Conservation (phyloP, 2,888 invertebrate species). For the Lacanobia wlatinum region DNA sequence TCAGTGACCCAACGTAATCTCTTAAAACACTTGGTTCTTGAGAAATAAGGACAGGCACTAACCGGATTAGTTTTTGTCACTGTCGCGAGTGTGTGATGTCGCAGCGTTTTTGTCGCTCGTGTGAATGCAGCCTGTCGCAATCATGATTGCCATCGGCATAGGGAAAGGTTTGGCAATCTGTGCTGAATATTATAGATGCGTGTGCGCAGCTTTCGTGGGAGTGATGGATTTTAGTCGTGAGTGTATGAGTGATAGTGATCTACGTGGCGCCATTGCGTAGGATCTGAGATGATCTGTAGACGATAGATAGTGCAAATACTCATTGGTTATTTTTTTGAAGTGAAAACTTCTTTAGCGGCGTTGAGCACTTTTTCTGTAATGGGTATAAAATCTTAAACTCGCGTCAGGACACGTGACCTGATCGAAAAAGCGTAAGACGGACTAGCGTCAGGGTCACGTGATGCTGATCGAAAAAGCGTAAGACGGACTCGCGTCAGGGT, state of each 20-base stretch:
- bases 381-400: no score
- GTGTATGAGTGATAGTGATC: conserved; percentile 10
- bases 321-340: no score
- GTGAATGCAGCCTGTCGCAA: conserved; percentile 67
- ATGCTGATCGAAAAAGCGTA: no score
- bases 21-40: conserved; percentile 40
- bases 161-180: conserved; percentile 54
- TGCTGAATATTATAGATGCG: conserved; percentile 34
- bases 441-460: no score
- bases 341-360: no score
- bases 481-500: no score
- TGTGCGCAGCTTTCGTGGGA: conserved; percentile 28
- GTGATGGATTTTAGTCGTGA: conserved; percentile 36
- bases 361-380: no score
- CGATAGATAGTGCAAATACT: not conserved
- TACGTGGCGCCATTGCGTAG: conserved; percentile 2
- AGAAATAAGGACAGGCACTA: conserved; percentile 59
- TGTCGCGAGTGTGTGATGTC: conserved; percentile 45
- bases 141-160: conserved; percentile 46
- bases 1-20: conserved; percentile 34
- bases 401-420: no score
- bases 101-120: conserved; percentile 63
- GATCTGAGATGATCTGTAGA: not conserved
- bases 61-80: conserved; percentile 61
- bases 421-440: no score